Evolutionary conservation across 1,140 invertebrate species (phyloP).

Genomic region (Brachionus manjavacas): DNA sequence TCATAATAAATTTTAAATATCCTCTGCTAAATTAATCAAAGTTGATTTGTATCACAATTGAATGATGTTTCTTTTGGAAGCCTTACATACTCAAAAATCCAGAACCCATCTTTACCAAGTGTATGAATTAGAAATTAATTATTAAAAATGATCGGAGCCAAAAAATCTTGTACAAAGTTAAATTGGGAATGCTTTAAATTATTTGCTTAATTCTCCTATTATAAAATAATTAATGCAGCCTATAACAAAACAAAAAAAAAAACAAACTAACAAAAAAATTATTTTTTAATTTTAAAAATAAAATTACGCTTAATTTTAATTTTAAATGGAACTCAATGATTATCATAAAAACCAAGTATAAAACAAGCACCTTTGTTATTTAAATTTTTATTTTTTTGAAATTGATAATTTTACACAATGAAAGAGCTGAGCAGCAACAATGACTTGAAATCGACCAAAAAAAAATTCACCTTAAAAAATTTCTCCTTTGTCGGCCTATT

Average conservation of each 20-base stretch:
- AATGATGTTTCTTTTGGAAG: too few species aligned
- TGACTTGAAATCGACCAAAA: neutral
- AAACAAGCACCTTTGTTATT: neutral
- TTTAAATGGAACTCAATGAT: neutral
- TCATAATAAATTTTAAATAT: too few species aligned
- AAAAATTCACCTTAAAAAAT: constrained; percentile 14
- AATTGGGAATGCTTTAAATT: neutral
- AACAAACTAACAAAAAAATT: neutral
- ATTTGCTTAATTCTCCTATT: neutral
- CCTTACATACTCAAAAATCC: too few species aligned
- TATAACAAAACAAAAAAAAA: neutral
- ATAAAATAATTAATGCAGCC: neutral
- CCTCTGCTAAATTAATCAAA: too few species aligned
- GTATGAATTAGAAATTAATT: neutral
- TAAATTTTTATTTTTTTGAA: neutral
- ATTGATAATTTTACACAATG: neutral
- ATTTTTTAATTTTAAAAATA: neutral
- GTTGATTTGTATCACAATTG: too few species aligned
- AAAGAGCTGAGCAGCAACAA: neutral
- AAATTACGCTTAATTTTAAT: neutral
- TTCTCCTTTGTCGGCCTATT: constrained; percentile 7
- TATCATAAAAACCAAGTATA: neutral
- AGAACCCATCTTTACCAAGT: neutral
- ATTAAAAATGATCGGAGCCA: neutral
- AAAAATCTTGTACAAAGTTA: neutral